Conservation (phyloP, 2,113 vertebrate genomes). For the Trichomycterus rosablanca region DNA sequence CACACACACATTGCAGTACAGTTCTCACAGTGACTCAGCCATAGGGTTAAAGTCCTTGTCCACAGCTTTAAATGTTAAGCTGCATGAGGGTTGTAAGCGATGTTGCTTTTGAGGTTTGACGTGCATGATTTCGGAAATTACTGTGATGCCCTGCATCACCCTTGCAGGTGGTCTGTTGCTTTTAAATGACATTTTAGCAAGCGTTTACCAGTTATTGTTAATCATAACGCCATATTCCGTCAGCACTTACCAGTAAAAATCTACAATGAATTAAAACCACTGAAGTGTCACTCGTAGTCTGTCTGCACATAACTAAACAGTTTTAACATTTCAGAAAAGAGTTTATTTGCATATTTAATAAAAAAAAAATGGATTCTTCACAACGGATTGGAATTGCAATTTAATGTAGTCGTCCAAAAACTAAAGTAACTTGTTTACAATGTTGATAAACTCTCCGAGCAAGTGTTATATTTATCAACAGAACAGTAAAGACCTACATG, state of each 20-base stretch:
- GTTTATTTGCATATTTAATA: too few relatives aligned
- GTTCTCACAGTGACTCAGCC: conserved; percentile 34
- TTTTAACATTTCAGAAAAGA: too few relatives aligned
- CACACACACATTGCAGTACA: not conserved
- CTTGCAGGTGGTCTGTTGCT: conserved; percentile 4
- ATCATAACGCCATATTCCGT: conserved; percentile 8
- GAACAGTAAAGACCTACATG: too few relatives aligned
- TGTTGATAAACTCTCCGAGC: too few relatives aligned
- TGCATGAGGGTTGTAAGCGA: not conserved
- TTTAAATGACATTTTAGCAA: conserved; percentile 29
- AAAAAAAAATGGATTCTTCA: too few relatives aligned
- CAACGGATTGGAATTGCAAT: too few relatives aligned
- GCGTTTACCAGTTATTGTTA: conserved; percentile 3
- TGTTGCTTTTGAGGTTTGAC: conserved; percentile 10
- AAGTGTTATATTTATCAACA: too few relatives aligned
- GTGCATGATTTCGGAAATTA: conserved; percentile 33
- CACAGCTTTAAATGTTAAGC: conserved; percentile 12
- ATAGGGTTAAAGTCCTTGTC: not conserved
- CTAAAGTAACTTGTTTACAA: too few relatives aligned
- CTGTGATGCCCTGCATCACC: conserved; percentile 24
- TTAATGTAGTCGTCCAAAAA: too few relatives aligned
- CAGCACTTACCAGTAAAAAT: not conserved
- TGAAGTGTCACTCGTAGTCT: too few relatives aligned
- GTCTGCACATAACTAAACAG: too few relatives aligned
- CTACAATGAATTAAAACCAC: not conserved